Base-by-base conservation (phyloP, 2,888 invertebrate species). In the Nephrotoma flavescens region DNA sequence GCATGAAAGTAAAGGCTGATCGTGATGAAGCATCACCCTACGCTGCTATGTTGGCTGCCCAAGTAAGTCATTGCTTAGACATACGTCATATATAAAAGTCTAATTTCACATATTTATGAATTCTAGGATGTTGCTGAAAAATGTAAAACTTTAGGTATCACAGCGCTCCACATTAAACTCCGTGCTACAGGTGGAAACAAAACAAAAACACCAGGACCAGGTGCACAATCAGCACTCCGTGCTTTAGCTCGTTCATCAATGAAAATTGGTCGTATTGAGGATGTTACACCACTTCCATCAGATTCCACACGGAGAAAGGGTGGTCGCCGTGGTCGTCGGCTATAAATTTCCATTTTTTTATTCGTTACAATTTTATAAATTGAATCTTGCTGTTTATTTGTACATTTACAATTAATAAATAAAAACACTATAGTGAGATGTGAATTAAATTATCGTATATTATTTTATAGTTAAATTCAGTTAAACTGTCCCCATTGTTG, bases 1-100 rank as follows among this genome's bases (percentile, higher is more conserved):
- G 98, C 88, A 99, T 99, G 99, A 99, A 99, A 93, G 99, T 99
- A 85, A 99, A 99, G 93, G 99, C 99, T 89, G 99, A 99, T 93
- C 96, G 99, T 94, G 99, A 99, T 93, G 99, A 99, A 93, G 98
- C 99, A 88, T 99, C 99, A 85, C 99, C 99, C 86, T 99, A 99
- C 91, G 99, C 99, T 90, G 99, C 99, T 95, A 99, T 99, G 99
- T 98, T 99, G 93, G 99, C 99, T 89, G 99, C 99, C 89, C 99
- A 99, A 94, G 97, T 97, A 92, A 90, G 41, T 57, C 6, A 41
- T 41, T n/a, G 5, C 42, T 31, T 31, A 31, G 12, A 42, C 44
- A 41, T 41, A 12, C 42, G 15, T 87, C 44, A 7, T 19, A 83
- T 87, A 45, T 0, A 71, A 52, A 44, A 0, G n/a, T 85, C n/a